Evolutionary conservation across 1,140 invertebrate species (phyloP), one percentile per base, ranked within the genome.

Genomic region (Helicoverpa zea): DNA sequence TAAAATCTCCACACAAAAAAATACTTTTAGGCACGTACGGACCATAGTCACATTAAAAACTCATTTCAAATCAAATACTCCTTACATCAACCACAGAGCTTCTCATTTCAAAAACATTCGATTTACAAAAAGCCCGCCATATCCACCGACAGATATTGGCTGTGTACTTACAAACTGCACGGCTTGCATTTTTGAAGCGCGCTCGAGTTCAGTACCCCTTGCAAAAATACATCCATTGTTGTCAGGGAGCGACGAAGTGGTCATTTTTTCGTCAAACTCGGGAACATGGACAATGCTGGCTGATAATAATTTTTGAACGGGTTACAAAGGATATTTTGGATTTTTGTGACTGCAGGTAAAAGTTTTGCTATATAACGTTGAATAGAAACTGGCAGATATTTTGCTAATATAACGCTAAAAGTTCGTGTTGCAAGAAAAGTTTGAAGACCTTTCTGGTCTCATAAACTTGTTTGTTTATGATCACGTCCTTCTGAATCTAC

Each of bases 131-230:
- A 16, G 43, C 47, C 10, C 7, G 2, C 70, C 23, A 52, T n/a
- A 52, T 23, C 30, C 30, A 73, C 54, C 52, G 23, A 16, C 70
- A 58, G 16, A 54, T 23, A 58, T 58, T n/a, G 54, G 54, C 72
- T 47, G 49, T 30, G 10, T 7, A 49, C 30, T 18, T 7, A 35
- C 23, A 2, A 23, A 56, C 4, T 14, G 59, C 74, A 18, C 14
- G 52, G 59, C 23, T 51, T 76, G 74, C 74, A 76, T 76, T 63
- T 76, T 76, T 76, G 47, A 76, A 63, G 51, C 63, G 49, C 58
- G 35, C 18, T 11, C n/a, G 43, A 35, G 74, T 61, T 63, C 74
- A 76, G 13, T 63, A 43, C 43, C 43, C 74, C 74, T 72, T 29
- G 68, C 68, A 23, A 64, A 76, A 76, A 63, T 51, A 18, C 30